Base-by-base conservation (phyloP, 2,888 invertebrate species). In the Cylindroiulus punctatus region DNA sequence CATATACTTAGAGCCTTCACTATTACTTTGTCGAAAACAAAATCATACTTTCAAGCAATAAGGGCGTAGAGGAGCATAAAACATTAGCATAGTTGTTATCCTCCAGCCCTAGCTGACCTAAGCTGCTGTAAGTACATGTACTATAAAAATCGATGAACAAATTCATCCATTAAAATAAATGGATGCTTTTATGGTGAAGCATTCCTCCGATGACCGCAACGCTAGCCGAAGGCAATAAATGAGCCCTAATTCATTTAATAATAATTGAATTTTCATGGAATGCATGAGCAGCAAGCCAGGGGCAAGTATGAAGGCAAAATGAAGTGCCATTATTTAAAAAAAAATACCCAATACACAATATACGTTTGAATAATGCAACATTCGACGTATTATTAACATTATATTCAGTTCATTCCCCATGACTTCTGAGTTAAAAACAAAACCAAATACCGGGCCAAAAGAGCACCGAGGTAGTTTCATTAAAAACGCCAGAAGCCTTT, bases 101-200 rank as follows among this genome's bases (percentile, higher is more conserved):
- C 26, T 26, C 12, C 8, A 65, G 12, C 22, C 3, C 65, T 26
- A 1, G 65, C 10, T 26, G 30, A 30, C 76, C 76, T 76, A 76
- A 14, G 30, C 76, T 12, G 26, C 30, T 4, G 1, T 44, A 44
- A 44, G 44, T 44, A 44, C 8, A 44, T 12, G 44, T 30, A 30
- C 30, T 76, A 76, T 4, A 76, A 76, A 76, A 76, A 76, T 76
- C 76, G 76, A 76, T 76, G 30, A 32, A 12, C 30, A 76, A 76
- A 76, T 76, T 76, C 30, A 76, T 30, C 76, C 76, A 76, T 76
- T 76, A 76, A 76, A 76, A 76, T 76, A 76, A 76, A 76, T 76
- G 76, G 76, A 76, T 76, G 76, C 76, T 76, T 76, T 76, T 76
- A 76, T 76, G 76, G 76, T 17, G 30, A 76, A 76, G 26, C 30